Conservation (phyloP, 1,140 invertebrate species). For the Triops cancriformis region DNA sequence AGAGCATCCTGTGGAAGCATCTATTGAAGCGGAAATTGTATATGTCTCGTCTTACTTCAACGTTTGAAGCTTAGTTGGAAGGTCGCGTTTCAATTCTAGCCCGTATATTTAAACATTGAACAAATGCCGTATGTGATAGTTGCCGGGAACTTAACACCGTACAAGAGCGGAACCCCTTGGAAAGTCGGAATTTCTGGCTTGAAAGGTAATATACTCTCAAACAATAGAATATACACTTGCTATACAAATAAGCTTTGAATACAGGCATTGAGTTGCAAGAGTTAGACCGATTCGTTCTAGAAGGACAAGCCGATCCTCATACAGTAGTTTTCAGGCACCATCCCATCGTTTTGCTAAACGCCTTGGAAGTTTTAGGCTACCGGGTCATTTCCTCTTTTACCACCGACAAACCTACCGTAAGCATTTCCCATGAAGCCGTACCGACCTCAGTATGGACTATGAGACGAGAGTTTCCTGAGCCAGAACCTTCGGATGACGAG, state of each 20-base stretch:
- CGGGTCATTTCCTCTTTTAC: slow-evolving; percentile 24
- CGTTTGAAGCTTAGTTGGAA: too few relatives aligned
- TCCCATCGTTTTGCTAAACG: slow-evolving; percentile 28
- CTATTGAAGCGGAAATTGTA: too few relatives aligned
- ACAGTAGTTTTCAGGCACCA: slow-evolving; percentile 27
- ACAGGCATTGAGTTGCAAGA: slow-evolving; percentile 25
- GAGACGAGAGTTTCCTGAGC: slow-evolving; percentile 28
- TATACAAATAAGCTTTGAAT: background rate
- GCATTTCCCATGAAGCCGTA: background rate
- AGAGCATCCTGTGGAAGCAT: too few relatives aligned
- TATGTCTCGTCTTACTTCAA: too few relatives aligned
- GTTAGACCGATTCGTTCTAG: slow-evolving; percentile 22
- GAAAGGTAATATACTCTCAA: slow-evolving; percentile 18
- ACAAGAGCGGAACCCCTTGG: slow-evolving; percentile 25
- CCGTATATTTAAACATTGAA: background rate
- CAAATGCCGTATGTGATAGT: slow-evolving; percentile 28
- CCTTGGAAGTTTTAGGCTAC: slow-evolving; percentile 28
- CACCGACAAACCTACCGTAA: background rate
- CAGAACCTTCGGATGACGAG: slow-evolving; percentile 28
- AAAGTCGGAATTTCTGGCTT: slow-evolving; percentile 25
- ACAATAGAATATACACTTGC: background rate
- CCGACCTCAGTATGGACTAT: slow-evolving; percentile 25
- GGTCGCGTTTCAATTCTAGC: too few relatives aligned
- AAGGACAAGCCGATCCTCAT: slow-evolving; percentile 19
- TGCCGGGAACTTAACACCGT: slow-evolving; percentile 21